These are phyloP conservation scores for Rostratula benghalensis DNA, from an alignment of 2,113 vertebrate genomes.

Conservation along the genomic window DNA sequence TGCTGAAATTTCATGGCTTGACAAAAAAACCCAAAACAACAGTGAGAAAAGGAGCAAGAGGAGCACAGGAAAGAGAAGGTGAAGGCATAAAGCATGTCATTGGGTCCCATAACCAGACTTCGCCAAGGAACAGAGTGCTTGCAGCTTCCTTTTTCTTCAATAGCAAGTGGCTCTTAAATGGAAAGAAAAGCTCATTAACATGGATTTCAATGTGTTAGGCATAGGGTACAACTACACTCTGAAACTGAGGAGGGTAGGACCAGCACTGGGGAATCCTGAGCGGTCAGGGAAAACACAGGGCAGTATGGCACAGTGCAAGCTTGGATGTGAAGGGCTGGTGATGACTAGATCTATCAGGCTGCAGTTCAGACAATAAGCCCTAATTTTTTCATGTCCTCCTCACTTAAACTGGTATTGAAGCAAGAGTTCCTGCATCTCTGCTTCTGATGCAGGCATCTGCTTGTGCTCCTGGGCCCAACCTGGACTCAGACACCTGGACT, in stretches of 20 bases:
- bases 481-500: fast-evolving
- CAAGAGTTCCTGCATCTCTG: neutral
- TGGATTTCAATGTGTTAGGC: neutral
- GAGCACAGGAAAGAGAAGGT: neutral
- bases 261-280: fast-evolving
- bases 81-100: neutral
- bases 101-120: neutral
- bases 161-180: neutral
- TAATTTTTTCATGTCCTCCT: neutral
- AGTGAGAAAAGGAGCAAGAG: neutral
- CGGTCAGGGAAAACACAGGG: neutral
- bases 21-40: neutral
- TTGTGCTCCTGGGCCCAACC: fast-evolving
- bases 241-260: neutral
- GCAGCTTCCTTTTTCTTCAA: neutral
- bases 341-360: neutral
- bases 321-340: fast-evolving
- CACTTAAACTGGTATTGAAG: neutral
- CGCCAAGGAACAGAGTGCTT: neutral
- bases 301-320: neutral
- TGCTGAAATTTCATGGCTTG: neutral
- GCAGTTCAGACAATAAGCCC: neutral
- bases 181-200: neutral
- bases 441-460: neutral
- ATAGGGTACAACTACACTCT: neutral